Evolutionary conservation across 2,797 vertebrate species (phyloP), one percentile per base, ranked within the genome.

Genomic region (Buceros bicornis): DNA sequence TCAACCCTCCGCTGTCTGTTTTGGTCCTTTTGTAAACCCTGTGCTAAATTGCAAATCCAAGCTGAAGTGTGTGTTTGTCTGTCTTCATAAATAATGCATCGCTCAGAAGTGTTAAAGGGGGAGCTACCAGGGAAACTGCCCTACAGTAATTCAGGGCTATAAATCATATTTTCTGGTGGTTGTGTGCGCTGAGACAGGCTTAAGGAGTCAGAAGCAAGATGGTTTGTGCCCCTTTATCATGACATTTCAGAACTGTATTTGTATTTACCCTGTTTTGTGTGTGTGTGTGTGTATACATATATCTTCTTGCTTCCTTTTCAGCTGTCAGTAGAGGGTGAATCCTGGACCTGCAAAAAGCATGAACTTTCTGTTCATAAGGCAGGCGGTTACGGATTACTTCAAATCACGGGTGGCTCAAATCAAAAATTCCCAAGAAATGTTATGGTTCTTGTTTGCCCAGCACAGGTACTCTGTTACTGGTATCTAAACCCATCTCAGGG

Each of bases 31-130:
- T 56, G 7, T 42, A 82, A 90, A 72, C 26, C 87, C 65, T 40
- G 7, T 4, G 72, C 90, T 86, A 82, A 81, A 91, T 62, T 84
- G 47, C 77, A 92, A 25, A 82, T 53, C 87, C 48, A 15, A 48
- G 65, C 65, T 79, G 16, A 73, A 89, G 85, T 16, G 70, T 81
- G 58, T 51, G 80, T 96, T 74, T 84, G 83, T 82, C 86, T 26
- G 26, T 47, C 86, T 60, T 42, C 74, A 56, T 93, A 54, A 91
- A 95, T 96, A 95, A 92, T 79, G 73, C 82, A 79, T 81, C 6
- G 0, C 61, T 62, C 29, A 0, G 3, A 45, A 84, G 78, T 16
- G 76, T 33, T 54, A 16, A 19, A 71, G 85, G 76, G 85, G 58
- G 77, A 89, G 87, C 91, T 67, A 35, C 72, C 61, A 95, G 90